Evolutionary conservation across 2,113 vertebrate genomes (phyloP).

Genomic region (Gorsachius goisagi): DNA sequence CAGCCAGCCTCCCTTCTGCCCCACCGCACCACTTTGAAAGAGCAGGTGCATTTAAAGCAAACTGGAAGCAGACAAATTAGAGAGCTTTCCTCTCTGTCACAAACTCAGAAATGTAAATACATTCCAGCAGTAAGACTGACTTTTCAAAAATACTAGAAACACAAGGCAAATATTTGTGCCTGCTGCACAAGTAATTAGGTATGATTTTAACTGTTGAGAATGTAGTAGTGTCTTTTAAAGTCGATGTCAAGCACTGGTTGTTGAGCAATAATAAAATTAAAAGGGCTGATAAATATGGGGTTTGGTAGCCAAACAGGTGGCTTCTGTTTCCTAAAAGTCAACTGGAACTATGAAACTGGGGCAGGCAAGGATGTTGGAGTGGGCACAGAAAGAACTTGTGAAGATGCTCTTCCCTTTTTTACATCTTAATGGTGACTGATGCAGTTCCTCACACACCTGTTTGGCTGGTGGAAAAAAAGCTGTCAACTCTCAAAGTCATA

Average conservation of each 20-base stretch:
- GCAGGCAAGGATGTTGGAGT: not conserved
- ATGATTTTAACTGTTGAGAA: not conserved
- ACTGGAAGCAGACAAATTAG: not conserved
- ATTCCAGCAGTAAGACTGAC: not conserved
- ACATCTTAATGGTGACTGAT: not conserved
- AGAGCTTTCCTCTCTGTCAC: not conserved
- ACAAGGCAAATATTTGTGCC: not conserved
- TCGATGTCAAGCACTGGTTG: not conserved
- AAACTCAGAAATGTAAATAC: conserved; percentile 18
- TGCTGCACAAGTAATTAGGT: not conserved
- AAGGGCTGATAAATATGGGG: not conserved
- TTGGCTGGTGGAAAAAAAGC: not conserved
- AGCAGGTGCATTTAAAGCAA: not conserved
- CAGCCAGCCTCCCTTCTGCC: not conserved
- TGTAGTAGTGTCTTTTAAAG: not conserved
- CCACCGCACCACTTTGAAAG: not conserved
- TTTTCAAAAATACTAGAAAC: not conserved
- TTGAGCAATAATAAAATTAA: not conserved
- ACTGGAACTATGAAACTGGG: not conserved
- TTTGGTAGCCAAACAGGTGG: not conserved
- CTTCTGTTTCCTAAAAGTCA: not conserved
- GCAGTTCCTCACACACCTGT: rapidly evolving
- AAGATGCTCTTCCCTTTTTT: not conserved
- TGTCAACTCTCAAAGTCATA: not conserved
- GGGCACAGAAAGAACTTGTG: not conserved